Conservation (phyloP, 2,113 vertebrate genomes). For the Phasianus colchicus region DNA sequence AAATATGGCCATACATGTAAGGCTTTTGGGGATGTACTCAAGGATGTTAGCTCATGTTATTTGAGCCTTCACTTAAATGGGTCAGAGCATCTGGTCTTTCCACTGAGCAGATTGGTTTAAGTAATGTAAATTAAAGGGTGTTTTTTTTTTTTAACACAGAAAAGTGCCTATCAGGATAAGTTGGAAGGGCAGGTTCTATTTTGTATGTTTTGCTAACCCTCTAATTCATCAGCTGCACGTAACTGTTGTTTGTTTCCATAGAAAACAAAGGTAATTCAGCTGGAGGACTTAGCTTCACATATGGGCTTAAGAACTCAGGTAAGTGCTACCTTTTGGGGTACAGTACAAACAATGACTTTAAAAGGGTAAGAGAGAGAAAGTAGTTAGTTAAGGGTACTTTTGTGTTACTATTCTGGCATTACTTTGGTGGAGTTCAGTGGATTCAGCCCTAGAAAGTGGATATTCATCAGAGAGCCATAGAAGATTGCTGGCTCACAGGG, state of each 20-base stretch:
- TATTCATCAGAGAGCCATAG: not conserved
- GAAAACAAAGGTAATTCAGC: constrained; percentile 92
- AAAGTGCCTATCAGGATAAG: not conserved
- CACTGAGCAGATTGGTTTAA: not conserved
- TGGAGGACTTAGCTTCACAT: constrained; percentile 94
- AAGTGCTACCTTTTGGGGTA: not conserved
- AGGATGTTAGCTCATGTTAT: not conserved
- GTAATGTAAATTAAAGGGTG: not conserved
- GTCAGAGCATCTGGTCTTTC: not conserved
- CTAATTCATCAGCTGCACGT: not conserved
- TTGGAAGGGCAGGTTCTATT: not conserved
- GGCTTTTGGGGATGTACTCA: not conserved
- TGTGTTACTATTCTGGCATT: not conserved
- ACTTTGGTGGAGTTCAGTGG: not conserved
- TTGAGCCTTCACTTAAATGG: not conserved
- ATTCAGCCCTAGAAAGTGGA: not conserved
- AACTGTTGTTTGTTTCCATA: constrained; percentile 60
- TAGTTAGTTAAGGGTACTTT: not conserved
- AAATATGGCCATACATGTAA: not conserved
- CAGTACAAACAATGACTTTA: not conserved
- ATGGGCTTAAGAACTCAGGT: constrained; percentile 94
- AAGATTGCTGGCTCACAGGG: not conserved
- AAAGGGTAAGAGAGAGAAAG: not conserved
- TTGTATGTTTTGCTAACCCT: not conserved
- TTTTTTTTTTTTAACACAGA: not conserved